Evolutionary conservation across 2,797 vertebrate genomes (phyloP).

Genomic region (Mus minutoides): DNA sequence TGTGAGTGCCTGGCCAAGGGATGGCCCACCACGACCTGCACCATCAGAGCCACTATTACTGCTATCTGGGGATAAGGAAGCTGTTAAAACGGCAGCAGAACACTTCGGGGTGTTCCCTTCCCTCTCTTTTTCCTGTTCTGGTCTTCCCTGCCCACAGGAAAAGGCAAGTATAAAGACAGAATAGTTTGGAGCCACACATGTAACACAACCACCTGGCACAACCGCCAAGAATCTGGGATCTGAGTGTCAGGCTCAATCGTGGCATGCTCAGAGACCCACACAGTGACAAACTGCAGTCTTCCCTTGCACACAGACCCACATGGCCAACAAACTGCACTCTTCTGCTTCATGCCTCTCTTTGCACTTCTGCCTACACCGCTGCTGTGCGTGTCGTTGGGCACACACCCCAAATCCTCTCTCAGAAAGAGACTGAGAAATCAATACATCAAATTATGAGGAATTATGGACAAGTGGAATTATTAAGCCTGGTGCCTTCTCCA

Average conservation of each 20-base stretch:
- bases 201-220: constrained; percentile 29
- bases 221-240: constrained; percentile 34
- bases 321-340: background rate
- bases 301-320: background rate
- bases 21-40: background rate
- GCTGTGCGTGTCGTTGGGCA: background rate
- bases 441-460: background rate
- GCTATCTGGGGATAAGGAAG: background rate
- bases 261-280: background rate
- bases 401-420: constrained; percentile 35
- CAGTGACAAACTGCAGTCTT: no score
- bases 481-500: constrained; percentile 28
- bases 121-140: constrained; percentile 6
- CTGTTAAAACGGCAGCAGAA: background rate
- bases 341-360: background rate
- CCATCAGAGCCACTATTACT: fast-evolving
- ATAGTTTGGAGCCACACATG: constrained; percentile 23
- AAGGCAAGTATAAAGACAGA: constrained; percentile 28
- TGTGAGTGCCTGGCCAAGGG: fast-evolving
- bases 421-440: constrained; percentile 47
- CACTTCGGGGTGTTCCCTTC: background rate
- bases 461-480: background rate
- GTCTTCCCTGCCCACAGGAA: constrained; percentile 40
- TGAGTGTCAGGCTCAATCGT: constrained; percentile 42
- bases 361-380: background rate